Conservation (phyloP, 2,797 vertebrate species). For the Notolepis coatsorum region DNA sequence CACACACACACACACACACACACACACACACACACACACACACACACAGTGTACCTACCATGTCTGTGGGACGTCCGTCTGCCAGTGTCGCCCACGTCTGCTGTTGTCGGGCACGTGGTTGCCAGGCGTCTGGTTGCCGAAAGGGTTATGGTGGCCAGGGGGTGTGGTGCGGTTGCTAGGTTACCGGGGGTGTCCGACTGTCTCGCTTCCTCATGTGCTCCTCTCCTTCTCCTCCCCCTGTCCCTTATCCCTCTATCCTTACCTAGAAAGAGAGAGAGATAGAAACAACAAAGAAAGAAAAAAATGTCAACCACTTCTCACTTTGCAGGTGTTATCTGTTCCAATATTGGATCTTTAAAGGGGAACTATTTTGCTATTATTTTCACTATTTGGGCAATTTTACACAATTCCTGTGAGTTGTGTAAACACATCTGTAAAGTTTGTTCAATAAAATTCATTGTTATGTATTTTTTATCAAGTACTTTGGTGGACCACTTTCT, state of each 20-base stretch:
- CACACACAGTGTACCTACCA: conserved; percentile 62
- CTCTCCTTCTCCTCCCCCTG: conserved; percentile 47
- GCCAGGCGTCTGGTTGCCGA: too few species aligned
- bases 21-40: background rate
- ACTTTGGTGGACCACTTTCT: too few species aligned
- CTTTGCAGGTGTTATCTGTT: too few species aligned
- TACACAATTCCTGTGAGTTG: too few species aligned
- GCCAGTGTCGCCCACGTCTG: conserved; percentile 60
- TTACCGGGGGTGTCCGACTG: conserved; percentile 44
- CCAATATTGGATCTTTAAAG: too few species aligned
- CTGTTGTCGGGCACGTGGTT: conserved; percentile 36
- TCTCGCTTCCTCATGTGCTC: conserved; percentile 73
- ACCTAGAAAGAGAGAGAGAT: conserved; percentile 12
- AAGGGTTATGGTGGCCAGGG: too few species aligned
- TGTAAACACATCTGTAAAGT: too few species aligned
- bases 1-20: background rate
- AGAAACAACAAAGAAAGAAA: background rate
- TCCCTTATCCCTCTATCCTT: conserved; percentile 45
- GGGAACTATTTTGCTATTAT: too few species aligned
- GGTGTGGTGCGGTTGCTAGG: conserved; percentile 45
- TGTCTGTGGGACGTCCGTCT: conserved; percentile 65
- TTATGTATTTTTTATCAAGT: too few species aligned
- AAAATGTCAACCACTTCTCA: too few species aligned
- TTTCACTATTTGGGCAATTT: too few species aligned
- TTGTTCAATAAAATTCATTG: too few species aligned